These are phyloP conservation scores for Physeter macrocephalus DNA, from an alignment of 2,113 vertebrate genomes.

Conservation along the genomic window DNA sequence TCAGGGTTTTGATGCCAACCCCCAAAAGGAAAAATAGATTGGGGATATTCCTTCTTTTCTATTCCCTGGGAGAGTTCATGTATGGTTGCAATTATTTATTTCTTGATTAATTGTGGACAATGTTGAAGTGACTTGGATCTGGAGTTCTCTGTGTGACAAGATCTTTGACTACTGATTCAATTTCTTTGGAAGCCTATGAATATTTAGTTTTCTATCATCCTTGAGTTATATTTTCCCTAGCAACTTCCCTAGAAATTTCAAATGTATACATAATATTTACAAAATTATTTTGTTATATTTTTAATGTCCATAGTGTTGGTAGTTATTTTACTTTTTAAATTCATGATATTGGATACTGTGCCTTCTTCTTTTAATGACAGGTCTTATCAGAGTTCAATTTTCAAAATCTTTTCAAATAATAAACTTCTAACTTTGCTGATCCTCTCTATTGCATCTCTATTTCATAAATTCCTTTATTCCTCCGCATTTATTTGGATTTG, in stretches of 20 bases:
- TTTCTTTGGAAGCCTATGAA: neutral
- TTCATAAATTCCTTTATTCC: neutral
- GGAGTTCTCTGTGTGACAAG: neutral
- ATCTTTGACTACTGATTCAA: neutral
- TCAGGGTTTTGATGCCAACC: neutral
- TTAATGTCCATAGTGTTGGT: neutral
- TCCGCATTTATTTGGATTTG: neutral
- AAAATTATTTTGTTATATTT: neutral
- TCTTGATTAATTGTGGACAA: neutral
- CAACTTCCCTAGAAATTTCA: neutral
- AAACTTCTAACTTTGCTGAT: neutral
- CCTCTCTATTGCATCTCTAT: neutral
- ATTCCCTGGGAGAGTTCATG: neutral
- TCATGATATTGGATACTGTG: neutral
- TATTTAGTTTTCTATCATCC: neutral
- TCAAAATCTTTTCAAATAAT: neutral
- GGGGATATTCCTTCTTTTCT: neutral
- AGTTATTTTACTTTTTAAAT: neutral
- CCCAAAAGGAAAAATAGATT: neutral
- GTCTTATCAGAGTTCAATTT: neutral
- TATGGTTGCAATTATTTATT: neutral
- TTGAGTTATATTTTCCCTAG: neutral
- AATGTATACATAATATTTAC: neutral
- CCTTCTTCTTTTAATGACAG: neutral
- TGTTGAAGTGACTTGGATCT: neutral